phyloP scores from a whole-genome alignment of 1,140 invertebrate genomes.

The Maniola jurtina region DNA sequence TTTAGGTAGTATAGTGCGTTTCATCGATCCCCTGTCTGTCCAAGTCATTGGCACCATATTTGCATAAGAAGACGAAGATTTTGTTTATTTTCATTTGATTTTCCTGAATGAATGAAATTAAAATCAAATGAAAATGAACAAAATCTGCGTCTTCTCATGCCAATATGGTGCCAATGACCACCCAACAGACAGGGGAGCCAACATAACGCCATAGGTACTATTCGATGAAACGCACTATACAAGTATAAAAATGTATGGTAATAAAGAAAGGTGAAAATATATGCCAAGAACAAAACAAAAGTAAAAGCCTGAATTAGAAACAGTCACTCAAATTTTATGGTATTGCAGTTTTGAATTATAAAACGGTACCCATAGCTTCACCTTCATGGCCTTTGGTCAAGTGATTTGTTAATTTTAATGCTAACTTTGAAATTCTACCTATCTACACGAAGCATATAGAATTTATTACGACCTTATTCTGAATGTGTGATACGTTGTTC shows the following conservation, averaged over 20 bases:
- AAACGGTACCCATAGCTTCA: conserved; percentile 20
- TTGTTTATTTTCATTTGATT: too few relatives aligned
- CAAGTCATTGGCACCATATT: too few relatives aligned
- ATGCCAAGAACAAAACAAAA: conserved; percentile 16
- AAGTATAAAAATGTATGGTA: background rate
- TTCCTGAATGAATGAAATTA: too few relatives aligned
- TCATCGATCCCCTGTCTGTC: too few relatives aligned
- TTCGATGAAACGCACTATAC: too few relatives aligned
- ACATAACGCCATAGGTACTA: too few relatives aligned
- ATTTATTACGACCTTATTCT: conserved; percentile 35
- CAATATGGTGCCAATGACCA: too few relatives aligned
- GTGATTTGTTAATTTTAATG: conserved; percentile 28
- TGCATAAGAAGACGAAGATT: too few relatives aligned
- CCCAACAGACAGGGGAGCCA: too few relatives aligned
- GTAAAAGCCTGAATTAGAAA: conserved; percentile 32
- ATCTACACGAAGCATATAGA: conserved; percentile 30
- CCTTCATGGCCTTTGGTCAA: conserved; percentile 21
- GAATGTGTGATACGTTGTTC: conserved; percentile 1
- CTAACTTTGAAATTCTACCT: conserved; percentile 17
- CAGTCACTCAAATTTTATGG: conserved; percentile 32
- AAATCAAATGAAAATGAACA: too few relatives aligned
- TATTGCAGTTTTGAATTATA: conserved; percentile 26
- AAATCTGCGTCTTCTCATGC: too few relatives aligned
- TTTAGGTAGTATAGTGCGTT: background rate
- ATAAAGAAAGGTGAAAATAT: conserved; percentile 8